phyloP scores from a whole-genome alignment of 2,888 invertebrate genomes.

The Taenaris catops region DNA sequence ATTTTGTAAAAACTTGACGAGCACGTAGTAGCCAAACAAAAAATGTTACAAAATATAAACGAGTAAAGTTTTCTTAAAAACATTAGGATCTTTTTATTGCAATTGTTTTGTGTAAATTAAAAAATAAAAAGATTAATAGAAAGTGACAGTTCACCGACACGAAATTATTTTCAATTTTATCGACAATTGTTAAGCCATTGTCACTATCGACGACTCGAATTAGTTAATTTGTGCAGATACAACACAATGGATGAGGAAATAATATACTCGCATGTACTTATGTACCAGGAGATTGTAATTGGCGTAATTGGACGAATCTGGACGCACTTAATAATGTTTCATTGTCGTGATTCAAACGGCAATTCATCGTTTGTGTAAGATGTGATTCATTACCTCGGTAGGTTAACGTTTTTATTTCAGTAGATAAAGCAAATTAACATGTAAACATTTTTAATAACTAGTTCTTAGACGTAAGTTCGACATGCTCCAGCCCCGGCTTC shows the following conservation, averaged over 20 bases:
- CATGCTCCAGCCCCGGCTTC: too few species aligned
- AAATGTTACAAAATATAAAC: too few species aligned
- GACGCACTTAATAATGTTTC: conserved; percentile 72
- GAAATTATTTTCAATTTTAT: too few species aligned
- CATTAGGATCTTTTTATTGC: too few species aligned
- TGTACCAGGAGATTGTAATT: conserved; percentile 73
- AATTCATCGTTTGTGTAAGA: conserved; percentile 72
- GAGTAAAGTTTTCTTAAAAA: too few species aligned
- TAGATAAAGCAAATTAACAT: conserved; percentile 2
- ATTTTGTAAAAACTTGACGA: too few species aligned
- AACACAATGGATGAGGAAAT: conserved; percentile 75
- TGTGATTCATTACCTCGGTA: conserved; percentile 54
- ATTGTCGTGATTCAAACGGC: conserved; percentile 74
- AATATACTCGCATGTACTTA: conserved; percentile 57
- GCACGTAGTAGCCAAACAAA: too few species aligned
- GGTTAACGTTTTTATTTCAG: conserved; percentile 19
- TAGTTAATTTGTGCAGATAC: conserved; percentile 77
- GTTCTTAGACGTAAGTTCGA: too few species aligned
- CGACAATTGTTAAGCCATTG: conserved; percentile 31
- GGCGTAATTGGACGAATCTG: conserved; percentile 78
- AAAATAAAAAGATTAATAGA: too few species aligned
- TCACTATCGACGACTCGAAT: conserved; percentile 49
- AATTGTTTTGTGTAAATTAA: too few species aligned
- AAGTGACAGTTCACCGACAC: too few species aligned
- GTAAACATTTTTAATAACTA: too few species aligned